phyloP scores from a whole-genome alignment of 2,797 vertebrate genomes.

The Pogoniulus pusillus region DNA sequence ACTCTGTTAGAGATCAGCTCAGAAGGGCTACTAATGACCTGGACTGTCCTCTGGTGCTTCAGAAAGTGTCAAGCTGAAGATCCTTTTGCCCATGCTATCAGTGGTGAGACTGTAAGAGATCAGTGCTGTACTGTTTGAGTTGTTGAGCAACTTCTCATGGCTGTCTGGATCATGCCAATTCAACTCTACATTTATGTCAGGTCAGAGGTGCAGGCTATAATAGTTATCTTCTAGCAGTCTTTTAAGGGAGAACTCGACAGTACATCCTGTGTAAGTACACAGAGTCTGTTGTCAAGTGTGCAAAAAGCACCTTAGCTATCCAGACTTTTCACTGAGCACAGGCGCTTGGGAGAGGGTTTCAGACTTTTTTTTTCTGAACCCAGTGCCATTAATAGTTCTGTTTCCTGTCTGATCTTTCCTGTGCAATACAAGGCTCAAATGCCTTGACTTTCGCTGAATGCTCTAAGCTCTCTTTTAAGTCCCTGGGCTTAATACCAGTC shows the following conservation, averaged over 20 bases:
- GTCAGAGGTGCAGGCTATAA: background rate
- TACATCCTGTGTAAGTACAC: accelerated
- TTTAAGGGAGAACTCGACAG: background rate
- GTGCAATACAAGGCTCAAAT: background rate
- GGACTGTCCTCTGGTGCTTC: background rate
- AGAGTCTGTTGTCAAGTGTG: background rate
- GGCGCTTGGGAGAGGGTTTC: background rate
- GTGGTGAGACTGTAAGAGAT: background rate
- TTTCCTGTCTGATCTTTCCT: background rate
- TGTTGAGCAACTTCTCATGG: background rate
- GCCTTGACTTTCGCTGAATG: background rate
- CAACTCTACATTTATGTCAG: background rate
- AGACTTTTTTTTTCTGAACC: background rate
- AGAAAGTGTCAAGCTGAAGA: background rate
- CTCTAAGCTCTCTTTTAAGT: background rate
- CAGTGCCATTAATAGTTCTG: background rate
- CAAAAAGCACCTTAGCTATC: background rate
- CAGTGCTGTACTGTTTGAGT: background rate
- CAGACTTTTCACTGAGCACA: background rate
- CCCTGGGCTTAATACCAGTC: background rate
- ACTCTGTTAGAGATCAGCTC: too few species aligned
- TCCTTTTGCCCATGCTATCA: background rate
- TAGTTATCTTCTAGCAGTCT: background rate
- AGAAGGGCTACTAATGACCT: background rate
- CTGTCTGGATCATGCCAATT: background rate